Evolutionary conservation across 2,113 vertebrate species (phyloP), one percentile per base, ranked within the genome.

Genomic region (Pitta sordida): DNA sequence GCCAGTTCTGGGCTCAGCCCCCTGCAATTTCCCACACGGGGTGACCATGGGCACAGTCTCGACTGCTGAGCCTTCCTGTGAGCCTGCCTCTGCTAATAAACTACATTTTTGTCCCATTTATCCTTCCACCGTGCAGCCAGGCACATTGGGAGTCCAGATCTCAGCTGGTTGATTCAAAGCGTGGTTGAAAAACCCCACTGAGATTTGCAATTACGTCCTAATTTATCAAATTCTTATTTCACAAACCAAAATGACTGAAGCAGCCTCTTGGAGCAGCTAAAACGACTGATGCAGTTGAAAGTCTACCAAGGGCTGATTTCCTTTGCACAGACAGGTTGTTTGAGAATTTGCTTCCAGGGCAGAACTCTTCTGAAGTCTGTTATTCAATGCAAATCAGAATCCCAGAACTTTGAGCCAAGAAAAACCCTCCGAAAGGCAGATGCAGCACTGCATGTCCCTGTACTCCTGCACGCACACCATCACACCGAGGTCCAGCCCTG

Each of bases 11-110:
- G 55, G 65, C 37, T 79, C 46, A 16, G 81, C 4, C 15, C 37
- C 44, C 30, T 43, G 22, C 46, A 18, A 0, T 6, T 59, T n/a
- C 16, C 30, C 75, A 10, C 2, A 11, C 18, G 10, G 58, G 46
- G 36, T 46, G 51, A 46, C 24, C 0, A 0, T n/a, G 75, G 36
- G 36, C 36, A 79, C 6, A 4, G 63, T 22, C 52, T 26, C 0
- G 0, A 10, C 32, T 36, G 53, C 68, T 56, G 59, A 63, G 22
- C 58, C 34, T 11, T 27, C 34, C 63, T 23, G 30, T 10, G 69
- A 10, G 5, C 43, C 49, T 77, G 36, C 62, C 67, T 29, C n/a
- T 2, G 1, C 37, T 60, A 49, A 51, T 29, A 21, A 53, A 70
- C 3, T 21, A 36, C 6, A 4, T 4, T 16, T 32, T 53, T 17